Evolutionary conservation across 1,140 invertebrate species (phyloP).

Genomic region (Drosophila ercepeae): DNA sequence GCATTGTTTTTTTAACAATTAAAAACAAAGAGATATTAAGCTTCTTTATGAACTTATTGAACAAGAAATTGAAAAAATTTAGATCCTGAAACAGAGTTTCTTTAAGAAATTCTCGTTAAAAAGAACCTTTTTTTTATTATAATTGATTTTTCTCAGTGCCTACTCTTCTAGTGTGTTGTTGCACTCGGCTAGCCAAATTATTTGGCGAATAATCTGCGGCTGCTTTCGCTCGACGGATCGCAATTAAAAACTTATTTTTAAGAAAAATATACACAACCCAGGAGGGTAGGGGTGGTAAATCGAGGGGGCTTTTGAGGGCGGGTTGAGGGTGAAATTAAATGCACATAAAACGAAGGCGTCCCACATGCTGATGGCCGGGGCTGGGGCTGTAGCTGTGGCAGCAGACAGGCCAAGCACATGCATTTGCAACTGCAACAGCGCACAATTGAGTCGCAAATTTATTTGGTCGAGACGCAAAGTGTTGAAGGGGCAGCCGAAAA

Average conservation of each 20-base stretch:
- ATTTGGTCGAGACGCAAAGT: conserved; percentile 54
- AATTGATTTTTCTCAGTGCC: not conserved
- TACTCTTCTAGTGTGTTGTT: conserved; percentile 11
- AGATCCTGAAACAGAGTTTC: no score
- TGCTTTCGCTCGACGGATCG: conserved; percentile 64
- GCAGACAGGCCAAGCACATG: conserved; percentile 45
- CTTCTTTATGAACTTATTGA: no score
- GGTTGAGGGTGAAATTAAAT: conserved; percentile 60
- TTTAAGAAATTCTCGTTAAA: no score
- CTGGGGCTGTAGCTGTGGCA: conserved; percentile 43
- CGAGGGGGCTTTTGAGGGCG: conserved; percentile 6
- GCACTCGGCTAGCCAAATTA: conserved; percentile 69
- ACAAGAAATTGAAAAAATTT: no score
- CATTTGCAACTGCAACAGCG: conserved; percentile 14
- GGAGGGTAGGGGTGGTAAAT: not conserved
- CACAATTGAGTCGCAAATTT: conserved; percentile 78
- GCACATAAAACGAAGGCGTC: conserved; percentile 72
- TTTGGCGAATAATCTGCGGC: conserved; percentile 81
- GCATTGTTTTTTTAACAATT: not conserved
- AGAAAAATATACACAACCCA: conserved; percentile 54
- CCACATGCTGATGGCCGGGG: conserved; percentile 53
- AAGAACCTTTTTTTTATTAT: no score
- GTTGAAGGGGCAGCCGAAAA: conserved; percentile 5
- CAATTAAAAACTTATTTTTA: conserved; percentile 82
- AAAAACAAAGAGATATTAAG: no score